These are phyloP conservation scores for Cephus cinctus DNA, from an alignment of 1,140 invertebrate genomes.

Conservation along the genomic window DNA sequence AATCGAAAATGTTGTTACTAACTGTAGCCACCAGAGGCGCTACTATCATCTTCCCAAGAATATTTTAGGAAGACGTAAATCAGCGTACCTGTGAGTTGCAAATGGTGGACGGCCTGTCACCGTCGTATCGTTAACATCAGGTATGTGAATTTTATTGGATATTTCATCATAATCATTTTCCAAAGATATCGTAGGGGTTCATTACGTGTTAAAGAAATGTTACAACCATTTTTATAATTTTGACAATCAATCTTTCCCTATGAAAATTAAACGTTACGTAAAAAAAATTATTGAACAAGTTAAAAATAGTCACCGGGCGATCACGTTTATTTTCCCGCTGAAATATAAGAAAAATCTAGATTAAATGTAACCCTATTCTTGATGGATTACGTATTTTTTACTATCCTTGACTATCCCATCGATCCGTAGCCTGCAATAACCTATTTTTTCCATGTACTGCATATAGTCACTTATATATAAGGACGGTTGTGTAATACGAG, in stretches of 20 bases:
- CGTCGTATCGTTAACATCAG: slow-evolving; percentile 48
- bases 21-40: slow-evolving; percentile 28
- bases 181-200: background rate
- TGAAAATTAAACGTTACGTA: too few species aligned
- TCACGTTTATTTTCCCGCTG: background rate
- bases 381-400: background rate
- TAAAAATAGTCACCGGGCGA: slow-evolving; percentile 34
- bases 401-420: background rate
- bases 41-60: slow-evolving; percentile 12
- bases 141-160: slow-evolving; percentile 26
- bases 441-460: slow-evolving; percentile 21
- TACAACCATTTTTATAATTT: background rate
- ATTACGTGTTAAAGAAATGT: background rate
- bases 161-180: background rate
- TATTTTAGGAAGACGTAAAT: slow-evolving; percentile 31
- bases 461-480: slow-evolving; percentile 14
- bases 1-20: too few species aligned
- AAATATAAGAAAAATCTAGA: background rate
- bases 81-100: slow-evolving; percentile 36
- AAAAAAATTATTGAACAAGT: slow-evolving; percentile 32
- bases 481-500: slow-evolving; percentile 21
- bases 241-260: too few species aligned
- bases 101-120: slow-evolving; percentile 49
- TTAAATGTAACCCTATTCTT: background rate
- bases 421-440: too few species aligned